These are phyloP conservation scores for Acanthoscelides obtectus DNA, from an alignment of 2,888 invertebrate genomes.

Conservation along the genomic window DNA sequence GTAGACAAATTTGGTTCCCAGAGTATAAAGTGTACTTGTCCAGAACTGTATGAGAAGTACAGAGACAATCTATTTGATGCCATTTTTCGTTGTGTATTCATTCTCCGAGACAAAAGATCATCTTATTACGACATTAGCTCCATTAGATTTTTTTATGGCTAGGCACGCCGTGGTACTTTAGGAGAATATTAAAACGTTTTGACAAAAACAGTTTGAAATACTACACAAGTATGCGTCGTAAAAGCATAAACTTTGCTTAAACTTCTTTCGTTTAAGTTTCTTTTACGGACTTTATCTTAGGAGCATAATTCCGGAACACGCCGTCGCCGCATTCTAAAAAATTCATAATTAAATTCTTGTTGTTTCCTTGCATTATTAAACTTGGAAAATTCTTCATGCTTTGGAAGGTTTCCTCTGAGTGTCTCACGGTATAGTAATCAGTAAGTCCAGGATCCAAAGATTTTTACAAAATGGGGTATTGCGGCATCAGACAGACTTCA, in stretches of 20 bases:
- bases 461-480: too few species aligned
- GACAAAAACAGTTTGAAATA: neutral
- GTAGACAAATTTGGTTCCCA: too few species aligned
- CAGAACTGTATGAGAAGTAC: too few species aligned
- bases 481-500: too few species aligned
- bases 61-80: too few species aligned
- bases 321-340: neutral
- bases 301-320: neutral
- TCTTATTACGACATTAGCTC: neutral
- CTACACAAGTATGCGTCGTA: neutral
- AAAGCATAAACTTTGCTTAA: neutral
- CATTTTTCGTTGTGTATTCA: neutral
- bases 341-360: neutral
- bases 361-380: neutral
- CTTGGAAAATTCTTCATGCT: neutral
- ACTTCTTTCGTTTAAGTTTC: neutral
- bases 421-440: too few species aligned
- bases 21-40: too few species aligned
- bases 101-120: neutral
- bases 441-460: too few species aligned
- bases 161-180: neutral
- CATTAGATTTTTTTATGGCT: neutral
- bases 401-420: too few species aligned
- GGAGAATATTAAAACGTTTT: neutral
- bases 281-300: neutral